Percentiles rank a stretch among this genome's conserved stretches.
phyloP scores from a whole-genome alignment of 2,888 invertebrate species.

The Chouioia cunea region DNA sequence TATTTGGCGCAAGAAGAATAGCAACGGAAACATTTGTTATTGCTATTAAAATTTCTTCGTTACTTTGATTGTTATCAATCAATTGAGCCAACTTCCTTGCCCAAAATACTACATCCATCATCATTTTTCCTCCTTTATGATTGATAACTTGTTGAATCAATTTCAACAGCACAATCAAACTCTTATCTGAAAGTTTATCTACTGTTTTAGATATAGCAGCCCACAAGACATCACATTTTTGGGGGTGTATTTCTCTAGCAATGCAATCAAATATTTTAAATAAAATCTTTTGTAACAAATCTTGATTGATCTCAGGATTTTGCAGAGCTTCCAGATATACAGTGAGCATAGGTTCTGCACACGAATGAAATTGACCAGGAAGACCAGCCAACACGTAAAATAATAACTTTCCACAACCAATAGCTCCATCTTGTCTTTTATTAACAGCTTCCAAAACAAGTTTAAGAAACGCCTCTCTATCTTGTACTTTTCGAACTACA shows the following conservation, averaged over 20 bases:
- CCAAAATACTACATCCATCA: slow-evolving; percentile 74
- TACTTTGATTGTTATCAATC: slow-evolving; percentile 52
- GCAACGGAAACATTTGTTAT: slow-evolving; percentile 55
- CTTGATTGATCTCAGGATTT: slow-evolving; percentile 66
- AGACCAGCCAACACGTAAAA: slow-evolving; percentile 91
- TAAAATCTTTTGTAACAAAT: slow-evolving; percentile 76
- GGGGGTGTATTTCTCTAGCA: slow-evolving; percentile 73
- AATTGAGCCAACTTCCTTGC: slow-evolving; percentile 70
- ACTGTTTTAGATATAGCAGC: slow-evolving; percentile 67
- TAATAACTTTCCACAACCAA: slow-evolving; percentile 87
- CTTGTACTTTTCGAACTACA: slow-evolving; percentile 88
- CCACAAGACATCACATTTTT: slow-evolving; percentile 80
- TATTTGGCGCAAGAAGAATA: slow-evolving; percentile 70
- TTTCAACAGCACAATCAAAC: slow-evolving; percentile 68
- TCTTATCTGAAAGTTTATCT: slow-evolving; percentile 62
- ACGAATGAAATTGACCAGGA: slow-evolving; percentile 87
- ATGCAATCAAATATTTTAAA: slow-evolving; percentile 76
- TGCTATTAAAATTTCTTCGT: slow-evolving; percentile 51
- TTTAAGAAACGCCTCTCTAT: slow-evolving; percentile 80
- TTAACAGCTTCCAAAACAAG: slow-evolving; percentile 78
- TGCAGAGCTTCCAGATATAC: slow-evolving; percentile 76
- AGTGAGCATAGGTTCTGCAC: slow-evolving; percentile 79
- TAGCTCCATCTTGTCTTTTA: slow-evolving; percentile 76
- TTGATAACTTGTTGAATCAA: slow-evolving; percentile 72
- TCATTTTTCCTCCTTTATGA: slow-evolving; percentile 75